Conservation (phyloP, 2,888 invertebrate species). For the Incurvaria masculella region DNA sequence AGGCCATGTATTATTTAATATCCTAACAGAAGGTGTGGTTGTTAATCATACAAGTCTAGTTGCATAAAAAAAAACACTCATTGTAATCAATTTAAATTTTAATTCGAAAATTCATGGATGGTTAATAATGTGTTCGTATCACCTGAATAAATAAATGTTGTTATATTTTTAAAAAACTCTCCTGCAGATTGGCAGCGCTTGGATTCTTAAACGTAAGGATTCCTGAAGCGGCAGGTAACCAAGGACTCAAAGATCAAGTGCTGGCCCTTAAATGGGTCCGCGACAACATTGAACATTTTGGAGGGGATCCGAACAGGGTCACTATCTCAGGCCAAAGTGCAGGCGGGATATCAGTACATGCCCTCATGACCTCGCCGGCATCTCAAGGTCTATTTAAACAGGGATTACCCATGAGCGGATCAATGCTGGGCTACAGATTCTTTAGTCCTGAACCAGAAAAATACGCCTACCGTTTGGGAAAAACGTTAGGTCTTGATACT, state of each 20-base stretch:
- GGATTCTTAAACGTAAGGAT: background rate
- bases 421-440: slow-evolving; percentile 1
- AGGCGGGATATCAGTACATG: slow-evolving; percentile 25
- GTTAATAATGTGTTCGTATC: no score
- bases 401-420: slow-evolving; percentile 5
- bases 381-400: slow-evolving; percentile 3
- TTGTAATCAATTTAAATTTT: no score
- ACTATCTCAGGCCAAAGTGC: slow-evolving; percentile 34
- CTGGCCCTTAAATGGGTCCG: slow-evolving; percentile 32
- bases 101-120: no score
- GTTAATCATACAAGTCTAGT: no score
- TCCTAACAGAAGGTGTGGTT: no score
- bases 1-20: no score
- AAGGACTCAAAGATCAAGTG: slow-evolving; percentile 17
- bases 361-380: slow-evolving; percentile 1
- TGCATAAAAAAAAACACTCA: no score
- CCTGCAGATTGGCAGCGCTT: background rate
- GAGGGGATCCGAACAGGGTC: slow-evolving; percentile 28
- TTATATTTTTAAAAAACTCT: no score
- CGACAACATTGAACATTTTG: slow-evolving; percentile 30
- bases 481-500: slow-evolving; percentile 1
- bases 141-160: no score
- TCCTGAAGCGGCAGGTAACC: background rate
- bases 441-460: background rate
- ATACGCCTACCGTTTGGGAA: slow-evolving; percentile 1